A percentile compares a stretch with the other conserved stretches of the same genome.
Conservation (phyloP, 2,113 vertebrate species). For the Grammomys dolichurus region DNA sequence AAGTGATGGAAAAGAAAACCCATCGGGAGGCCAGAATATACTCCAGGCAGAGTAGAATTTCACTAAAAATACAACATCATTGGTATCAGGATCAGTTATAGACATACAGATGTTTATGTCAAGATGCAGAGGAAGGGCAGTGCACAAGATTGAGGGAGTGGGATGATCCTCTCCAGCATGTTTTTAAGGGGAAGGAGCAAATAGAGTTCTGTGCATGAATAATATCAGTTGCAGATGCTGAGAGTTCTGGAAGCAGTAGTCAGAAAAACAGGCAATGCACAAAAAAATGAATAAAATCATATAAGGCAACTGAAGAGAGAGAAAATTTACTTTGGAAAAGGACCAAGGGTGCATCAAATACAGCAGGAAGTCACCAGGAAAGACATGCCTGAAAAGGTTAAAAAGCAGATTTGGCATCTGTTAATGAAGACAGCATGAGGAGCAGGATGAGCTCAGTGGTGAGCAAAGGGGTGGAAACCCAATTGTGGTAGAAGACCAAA, state of each 20-base stretch:
- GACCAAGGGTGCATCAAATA: neutral
- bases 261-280: neutral
- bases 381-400: neutral
- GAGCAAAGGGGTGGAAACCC: neutral
- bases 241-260: neutral
- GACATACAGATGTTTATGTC: neutral
- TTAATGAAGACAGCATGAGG: neutral
- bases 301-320: neutral
- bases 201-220: neutral
- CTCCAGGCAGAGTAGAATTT: neutral
- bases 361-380: neutral
- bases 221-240: neutral
- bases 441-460: neutral
- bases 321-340: neutral
- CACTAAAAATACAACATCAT: neutral
- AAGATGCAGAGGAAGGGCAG: fast-evolving
- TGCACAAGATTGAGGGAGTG: fast-evolving
- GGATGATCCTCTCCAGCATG: fast-evolving
- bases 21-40: too few relatives aligned
- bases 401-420: neutral
- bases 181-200: neutral
- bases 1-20: neutral
- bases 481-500: neutral
- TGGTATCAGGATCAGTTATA: neutral
- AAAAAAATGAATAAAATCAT: neutral